Evolutionary conservation across 2,113 vertebrate genomes (phyloP).

Genomic region (Emydocephalus ijimae): DNA sequence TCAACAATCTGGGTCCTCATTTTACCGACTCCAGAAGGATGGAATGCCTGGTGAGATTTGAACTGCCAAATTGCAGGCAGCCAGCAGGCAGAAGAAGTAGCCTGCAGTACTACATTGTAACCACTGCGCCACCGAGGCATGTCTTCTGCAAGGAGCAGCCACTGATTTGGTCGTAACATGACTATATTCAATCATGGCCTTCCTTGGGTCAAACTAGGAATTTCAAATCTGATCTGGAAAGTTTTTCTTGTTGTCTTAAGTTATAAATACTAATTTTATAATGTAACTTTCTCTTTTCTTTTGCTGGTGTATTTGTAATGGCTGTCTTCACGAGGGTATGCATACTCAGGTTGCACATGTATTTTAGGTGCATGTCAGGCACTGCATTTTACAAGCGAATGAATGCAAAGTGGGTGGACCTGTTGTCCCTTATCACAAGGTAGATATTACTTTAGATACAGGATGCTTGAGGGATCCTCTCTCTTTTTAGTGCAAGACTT

Average conservation of each 20-base stretch:
- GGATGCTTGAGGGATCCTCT: not conserved
- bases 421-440: not conserved
- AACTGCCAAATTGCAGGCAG: no score
- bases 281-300: not conserved
- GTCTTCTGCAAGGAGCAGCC: not conserved
- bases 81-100: no score
- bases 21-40: no score
- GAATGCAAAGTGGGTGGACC: not conserved
- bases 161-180: not conserved
- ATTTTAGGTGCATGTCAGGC: not conserved
- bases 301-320: not conserved
- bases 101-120: no score
- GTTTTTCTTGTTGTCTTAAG: not conserved
- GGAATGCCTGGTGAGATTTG: no score
- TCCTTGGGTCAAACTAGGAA: not conserved
- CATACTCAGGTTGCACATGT: not conserved
- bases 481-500: not conserved
- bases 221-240: not conserved
- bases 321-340: not conserved
- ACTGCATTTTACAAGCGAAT: not conserved
- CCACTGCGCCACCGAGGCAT: not conserved
- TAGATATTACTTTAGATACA: not conserved
- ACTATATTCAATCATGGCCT: not conserved
- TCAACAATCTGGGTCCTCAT: no score
- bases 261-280: not conserved